Evolutionary conservation across 2,113 vertebrate genomes (phyloP).

Genomic region (Myotis yumanensis): DNA sequence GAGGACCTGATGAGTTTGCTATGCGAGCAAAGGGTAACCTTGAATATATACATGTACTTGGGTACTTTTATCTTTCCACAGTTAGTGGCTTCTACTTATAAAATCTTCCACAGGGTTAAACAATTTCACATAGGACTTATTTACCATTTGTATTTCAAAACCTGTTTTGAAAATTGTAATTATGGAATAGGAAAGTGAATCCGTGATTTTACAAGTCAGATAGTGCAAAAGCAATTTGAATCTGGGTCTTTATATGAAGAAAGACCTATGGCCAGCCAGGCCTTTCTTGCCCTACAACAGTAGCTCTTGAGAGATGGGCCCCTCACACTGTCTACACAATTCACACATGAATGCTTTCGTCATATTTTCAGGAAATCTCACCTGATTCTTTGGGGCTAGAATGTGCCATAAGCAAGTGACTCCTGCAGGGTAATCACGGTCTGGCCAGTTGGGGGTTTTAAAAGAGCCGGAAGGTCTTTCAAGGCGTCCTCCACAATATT

Average conservation of each 20-base stretch:
- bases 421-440: constrained; percentile 96
- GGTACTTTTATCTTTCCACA: neutral
- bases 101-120: neutral
- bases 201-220: constrained; percentile 44
- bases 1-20: neutral
- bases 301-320: neutral
- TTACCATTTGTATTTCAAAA: constrained; percentile 14
- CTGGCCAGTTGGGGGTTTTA: constrained; percentile 98
- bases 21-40: neutral
- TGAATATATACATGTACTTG: accelerated
- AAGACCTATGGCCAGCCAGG: neutral
- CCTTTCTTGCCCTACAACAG: too few relatives aligned
- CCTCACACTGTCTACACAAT: too few relatives aligned
- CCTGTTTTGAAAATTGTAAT: constrained; percentile 27
- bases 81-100: neutral
- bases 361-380: constrained; percentile 71
- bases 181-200: neutral
- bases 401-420: constrained; percentile 98
- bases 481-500: constrained; percentile 95
- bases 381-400: constrained; percentile 96
- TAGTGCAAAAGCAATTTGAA: neutral
- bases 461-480: constrained; percentile 92
- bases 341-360: neutral
- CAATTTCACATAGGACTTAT: neutral
- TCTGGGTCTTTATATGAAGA: neutral